Percentiles rank a stretch among this genome's conserved stretches.
These are phyloP conservation scores for Botrylloides violaceus DNA, from an alignment of 23 tunicate species.

Conservation along the genomic window DNA sequence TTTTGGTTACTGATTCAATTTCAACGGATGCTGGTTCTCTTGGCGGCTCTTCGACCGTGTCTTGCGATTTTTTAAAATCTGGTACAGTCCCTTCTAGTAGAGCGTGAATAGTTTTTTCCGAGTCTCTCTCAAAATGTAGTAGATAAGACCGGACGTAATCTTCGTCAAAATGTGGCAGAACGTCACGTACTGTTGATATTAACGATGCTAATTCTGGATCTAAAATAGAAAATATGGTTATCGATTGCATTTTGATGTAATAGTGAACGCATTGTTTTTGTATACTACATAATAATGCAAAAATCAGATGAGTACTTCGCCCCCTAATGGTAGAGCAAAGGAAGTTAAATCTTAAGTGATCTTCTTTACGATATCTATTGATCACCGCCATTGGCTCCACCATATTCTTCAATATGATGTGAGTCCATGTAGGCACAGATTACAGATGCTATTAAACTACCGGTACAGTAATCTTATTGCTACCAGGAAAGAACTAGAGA, in stretches of 20 bases:
- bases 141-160: slow-evolving; percentile 50
- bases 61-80: slow-evolving; percentile 25
- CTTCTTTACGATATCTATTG: no score
- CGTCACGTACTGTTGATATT: slow-evolving; percentile 48
- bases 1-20: not conserved
- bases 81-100: slow-evolving; percentile 82
- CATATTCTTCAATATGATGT: no score
- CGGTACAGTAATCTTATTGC: no score
- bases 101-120: slow-evolving; percentile 69
- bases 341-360: no score
- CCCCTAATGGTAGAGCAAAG: no score
- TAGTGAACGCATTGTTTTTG: not conserved
- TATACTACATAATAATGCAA: no score
- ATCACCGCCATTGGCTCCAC: no score
- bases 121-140: slow-evolving; percentile 34
- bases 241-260: not conserved
- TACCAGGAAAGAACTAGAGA: no score
- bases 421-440: no score
- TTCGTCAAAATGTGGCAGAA: slow-evolving; percentile 55
- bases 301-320: no score
- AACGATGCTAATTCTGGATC: slow-evolving; percentile 23
- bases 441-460: no score
- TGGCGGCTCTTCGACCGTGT: not conserved
- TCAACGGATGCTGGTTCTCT: not conserved
- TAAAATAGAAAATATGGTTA: not conserved